phyloP scores from a whole-genome alignment of 2,113 vertebrate genomes.

The Hiodon alosoides region DNA sequence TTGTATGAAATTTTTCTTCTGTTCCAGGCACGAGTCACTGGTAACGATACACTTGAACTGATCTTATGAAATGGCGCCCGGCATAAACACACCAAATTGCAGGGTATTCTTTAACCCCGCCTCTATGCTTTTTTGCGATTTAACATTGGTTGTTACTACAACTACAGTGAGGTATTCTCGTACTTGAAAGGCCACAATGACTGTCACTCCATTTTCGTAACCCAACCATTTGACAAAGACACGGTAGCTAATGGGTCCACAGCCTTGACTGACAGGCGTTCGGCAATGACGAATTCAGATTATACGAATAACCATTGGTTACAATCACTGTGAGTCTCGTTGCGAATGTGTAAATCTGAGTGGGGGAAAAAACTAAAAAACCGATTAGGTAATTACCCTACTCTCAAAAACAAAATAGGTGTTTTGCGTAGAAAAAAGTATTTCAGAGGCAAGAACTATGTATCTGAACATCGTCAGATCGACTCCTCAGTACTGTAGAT shows the following conservation, averaged over 20 bases:
- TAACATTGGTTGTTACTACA: background rate
- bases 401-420: no score
- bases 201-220: background rate
- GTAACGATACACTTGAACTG: background rate
- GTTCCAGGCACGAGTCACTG: conserved; percentile 11
- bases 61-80: conserved; percentile 63
- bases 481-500: no score
- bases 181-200: background rate
- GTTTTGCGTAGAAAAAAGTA: no score
- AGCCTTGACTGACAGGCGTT: background rate
- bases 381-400: no score
- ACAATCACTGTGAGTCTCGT: background rate
- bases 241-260: background rate
- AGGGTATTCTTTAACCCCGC: conserved; percentile 22
- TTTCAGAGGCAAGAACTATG: no score
- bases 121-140: conserved; percentile 32
- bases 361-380: no score
- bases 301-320: background rate
- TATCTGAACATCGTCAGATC: no score
- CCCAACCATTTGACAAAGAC: background rate
- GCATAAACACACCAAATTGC: conserved; percentile 1
- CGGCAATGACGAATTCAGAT: background rate
- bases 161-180: background rate
- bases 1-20: conserved; percentile 44
- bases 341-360: no score